Conservation (phyloP, 37 sponge, comb jelly and placozoan genomes). For the Ianthella basta region DNA sequence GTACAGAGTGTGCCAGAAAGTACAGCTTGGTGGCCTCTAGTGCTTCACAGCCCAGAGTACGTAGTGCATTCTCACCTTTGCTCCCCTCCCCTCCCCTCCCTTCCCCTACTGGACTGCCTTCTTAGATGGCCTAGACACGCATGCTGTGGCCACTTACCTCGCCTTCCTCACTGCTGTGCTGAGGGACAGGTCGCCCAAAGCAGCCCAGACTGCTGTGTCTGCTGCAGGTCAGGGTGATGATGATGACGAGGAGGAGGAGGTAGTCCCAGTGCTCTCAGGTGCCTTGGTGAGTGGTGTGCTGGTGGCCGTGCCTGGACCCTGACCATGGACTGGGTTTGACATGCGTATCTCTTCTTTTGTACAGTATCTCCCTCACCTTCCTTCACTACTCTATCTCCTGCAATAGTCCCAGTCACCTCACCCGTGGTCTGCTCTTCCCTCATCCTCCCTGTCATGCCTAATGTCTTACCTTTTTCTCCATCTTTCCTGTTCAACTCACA, state of each 20-base stretch:
- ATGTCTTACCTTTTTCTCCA: not conserved
- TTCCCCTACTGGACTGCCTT: not conserved
- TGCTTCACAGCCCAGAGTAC: no score
- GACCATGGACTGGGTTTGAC: slow-evolving; percentile 22
- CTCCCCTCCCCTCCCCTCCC: slow-evolving; percentile 1
- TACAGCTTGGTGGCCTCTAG: no score
- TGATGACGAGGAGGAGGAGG: slow-evolving; percentile 17
- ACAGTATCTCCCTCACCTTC: not conserved
- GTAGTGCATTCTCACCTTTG: no score
- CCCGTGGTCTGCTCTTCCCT: slow-evolving; percentile 15
- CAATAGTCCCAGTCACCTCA: not conserved
- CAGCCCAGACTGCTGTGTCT: not conserved
- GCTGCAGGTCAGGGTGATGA: slow-evolving; percentile 3
- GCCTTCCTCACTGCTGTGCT: slow-evolving; percentile 1
- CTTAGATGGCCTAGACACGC: not conserved
- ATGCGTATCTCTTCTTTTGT: not conserved
- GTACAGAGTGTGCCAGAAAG: no score
- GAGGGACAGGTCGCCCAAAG: slow-evolving; percentile 9
- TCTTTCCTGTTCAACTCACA: no score
- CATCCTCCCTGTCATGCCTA: not conserved
- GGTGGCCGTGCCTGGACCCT: slow-evolving; percentile 3
- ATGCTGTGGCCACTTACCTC: slow-evolving; percentile 5
- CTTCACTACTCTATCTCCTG: no score
- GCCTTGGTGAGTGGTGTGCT: not conserved
- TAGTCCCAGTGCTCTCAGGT: not conserved